These are phyloP conservation scores for Sycophaga agraensis DNA, from an alignment of 1,140 invertebrate species.

Conservation along the genomic window DNA sequence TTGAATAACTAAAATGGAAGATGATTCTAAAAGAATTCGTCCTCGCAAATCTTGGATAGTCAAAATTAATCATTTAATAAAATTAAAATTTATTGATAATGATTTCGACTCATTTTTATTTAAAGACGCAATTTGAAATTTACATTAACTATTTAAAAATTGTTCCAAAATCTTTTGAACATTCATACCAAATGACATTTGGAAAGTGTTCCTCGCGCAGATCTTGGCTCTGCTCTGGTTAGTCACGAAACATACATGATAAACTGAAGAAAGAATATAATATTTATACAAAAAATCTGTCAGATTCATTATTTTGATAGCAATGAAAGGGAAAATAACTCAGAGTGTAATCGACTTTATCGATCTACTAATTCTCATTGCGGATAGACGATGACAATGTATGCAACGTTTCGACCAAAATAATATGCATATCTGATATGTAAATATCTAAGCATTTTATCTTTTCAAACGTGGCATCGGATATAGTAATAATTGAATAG, in stretches of 20 bases:
- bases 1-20: too few species aligned
- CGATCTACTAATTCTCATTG: too few species aligned
- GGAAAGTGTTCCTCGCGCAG: neutral
- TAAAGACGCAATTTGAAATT: neutral
- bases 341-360: neutral
- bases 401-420: too few species aligned
- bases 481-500: too few species aligned
- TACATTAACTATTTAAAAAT: neutral
- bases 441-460: too few species aligned
- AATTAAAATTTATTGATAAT: too few species aligned
- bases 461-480: too few species aligned
- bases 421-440: too few species aligned
- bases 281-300: too few species aligned
- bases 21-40: too few species aligned
- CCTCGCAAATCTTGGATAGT: neutral
- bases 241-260: neutral
- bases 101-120: slow-evolving; percentile 21
- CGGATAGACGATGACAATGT: too few species aligned
- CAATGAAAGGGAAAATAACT: neutral
- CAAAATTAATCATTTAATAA: slow-evolving; percentile 15
- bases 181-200: neutral
- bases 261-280: slow-evolving; percentile 1
- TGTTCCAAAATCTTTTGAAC: neutral
- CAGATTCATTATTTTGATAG: slow-evolving; percentile 25
- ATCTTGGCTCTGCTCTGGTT: neutral